Evolutionary conservation across 2,888 invertebrate genomes (phyloP).

Genomic region (Drosophila neutralis): DNA sequence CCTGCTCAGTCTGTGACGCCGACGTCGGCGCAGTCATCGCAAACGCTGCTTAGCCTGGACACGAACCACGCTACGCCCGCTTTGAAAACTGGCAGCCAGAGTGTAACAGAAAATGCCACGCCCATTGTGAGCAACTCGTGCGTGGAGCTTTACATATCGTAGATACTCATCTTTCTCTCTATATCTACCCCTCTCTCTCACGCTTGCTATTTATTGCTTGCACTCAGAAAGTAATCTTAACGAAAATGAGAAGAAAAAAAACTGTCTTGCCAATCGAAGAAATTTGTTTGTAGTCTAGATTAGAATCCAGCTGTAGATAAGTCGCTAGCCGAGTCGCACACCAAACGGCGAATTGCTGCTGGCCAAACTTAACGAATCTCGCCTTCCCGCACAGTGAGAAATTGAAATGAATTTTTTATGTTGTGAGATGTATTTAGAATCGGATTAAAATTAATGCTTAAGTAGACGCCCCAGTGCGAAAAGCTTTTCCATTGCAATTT

Average conservation of each 20-base stretch:
- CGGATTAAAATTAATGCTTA: slow-evolving; percentile 45
- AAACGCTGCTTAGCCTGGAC: slow-evolving; percentile 66
- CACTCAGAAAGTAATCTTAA: slow-evolving; percentile 21
- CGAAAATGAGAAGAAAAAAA: slow-evolving; percentile 16
- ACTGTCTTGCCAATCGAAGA: slow-evolving; percentile 75
- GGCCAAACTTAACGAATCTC: slow-evolving; percentile 60
- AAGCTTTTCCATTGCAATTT: slow-evolving; percentile 38
- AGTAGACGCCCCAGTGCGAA: slow-evolving; percentile 72
- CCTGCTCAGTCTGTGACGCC: slow-evolving; percentile 35
- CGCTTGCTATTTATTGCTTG: slow-evolving; percentile 17
- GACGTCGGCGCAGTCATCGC: slow-evolving; percentile 29
- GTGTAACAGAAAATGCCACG: slow-evolving; percentile 40
- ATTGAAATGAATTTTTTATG: slow-evolving; percentile 54
- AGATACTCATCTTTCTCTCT: slow-evolving; percentile 29
- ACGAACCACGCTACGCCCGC: slow-evolving; percentile 57
- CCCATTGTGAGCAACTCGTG: slow-evolving; percentile 76
- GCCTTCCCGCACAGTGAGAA: slow-evolving; percentile 30
- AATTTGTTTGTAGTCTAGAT: slow-evolving; percentile 70
- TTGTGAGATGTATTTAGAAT: slow-evolving; percentile 14
- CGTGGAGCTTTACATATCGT: slow-evolving; percentile 80
- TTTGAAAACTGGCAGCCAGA: slow-evolving; percentile 56
- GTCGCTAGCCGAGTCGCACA: slow-evolving; percentile 52
- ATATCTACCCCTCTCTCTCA: slow-evolving; percentile 7
- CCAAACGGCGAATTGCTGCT: slow-evolving; percentile 51
- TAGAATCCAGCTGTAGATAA: slow-evolving; percentile 57